Evolutionary conservation across 2,113 vertebrate genomes (phyloP).

Genomic region (Sminthopsis crassicaudata): DNA sequence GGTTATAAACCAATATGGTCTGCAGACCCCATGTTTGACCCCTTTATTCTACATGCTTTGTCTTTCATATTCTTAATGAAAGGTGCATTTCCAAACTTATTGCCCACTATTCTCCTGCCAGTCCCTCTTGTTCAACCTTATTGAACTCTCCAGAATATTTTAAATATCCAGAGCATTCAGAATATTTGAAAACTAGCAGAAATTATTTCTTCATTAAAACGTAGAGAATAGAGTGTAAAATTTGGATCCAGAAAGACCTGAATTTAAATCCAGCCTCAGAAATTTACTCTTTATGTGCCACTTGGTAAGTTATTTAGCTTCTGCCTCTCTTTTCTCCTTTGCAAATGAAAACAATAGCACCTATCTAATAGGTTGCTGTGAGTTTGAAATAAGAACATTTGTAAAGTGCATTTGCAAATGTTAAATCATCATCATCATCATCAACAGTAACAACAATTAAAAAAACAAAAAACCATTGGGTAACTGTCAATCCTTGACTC

Average conservation of each 20-base stretch:
- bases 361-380: background rate
- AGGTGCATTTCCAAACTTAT: background rate
- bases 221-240: background rate
- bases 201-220: conserved; percentile 46
- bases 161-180: no score
- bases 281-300: background rate
- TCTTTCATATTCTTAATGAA: background rate
- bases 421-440: background rate
- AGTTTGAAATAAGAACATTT: background rate
- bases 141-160: no score
- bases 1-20: background rate
- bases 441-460: background rate
- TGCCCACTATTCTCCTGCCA: background rate
- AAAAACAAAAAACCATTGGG: background rate
- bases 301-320: background rate
- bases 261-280: background rate
- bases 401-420: background rate
- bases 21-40: background rate
- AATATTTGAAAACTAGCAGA: conserved; percentile 31
- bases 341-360: background rate
- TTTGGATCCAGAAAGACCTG: background rate
- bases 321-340: background rate
- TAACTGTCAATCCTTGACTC: background rate
- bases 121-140: background rate
- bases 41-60: background rate